Evolutionary conservation across 2,797 vertebrate genomes (phyloP).

Genomic region (Sebastes steindachneri): DNA sequence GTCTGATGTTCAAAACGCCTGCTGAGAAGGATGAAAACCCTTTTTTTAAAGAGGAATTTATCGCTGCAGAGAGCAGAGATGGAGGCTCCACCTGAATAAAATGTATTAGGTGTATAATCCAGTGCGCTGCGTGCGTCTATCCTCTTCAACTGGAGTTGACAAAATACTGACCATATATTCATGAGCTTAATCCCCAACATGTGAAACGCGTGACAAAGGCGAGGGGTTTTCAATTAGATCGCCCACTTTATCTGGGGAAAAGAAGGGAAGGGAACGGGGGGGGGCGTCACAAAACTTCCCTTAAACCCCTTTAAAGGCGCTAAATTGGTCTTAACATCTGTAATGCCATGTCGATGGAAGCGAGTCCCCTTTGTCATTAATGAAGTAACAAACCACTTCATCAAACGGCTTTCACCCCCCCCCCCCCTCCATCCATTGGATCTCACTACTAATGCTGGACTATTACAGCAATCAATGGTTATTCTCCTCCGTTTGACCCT

Average conservation of each 20-base stretch:
- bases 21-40: slow-evolving; percentile 18
- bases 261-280: background rate
- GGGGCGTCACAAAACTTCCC: slow-evolving; percentile 80
- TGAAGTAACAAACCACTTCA: slow-evolving; percentile 90
- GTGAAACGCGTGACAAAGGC: slow-evolving; percentile 79
- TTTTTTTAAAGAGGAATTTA: background rate
- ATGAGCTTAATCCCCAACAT: slow-evolving; percentile 81
- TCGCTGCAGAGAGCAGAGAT: slow-evolving; percentile 8
- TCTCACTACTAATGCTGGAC: slow-evolving; percentile 80
- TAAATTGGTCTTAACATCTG: slow-evolving; percentile 87
- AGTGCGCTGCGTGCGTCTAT: slow-evolving; percentile 70
- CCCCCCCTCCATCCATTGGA: slow-evolving; percentile 56
- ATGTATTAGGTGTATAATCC: slow-evolving; percentile 63
- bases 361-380: slow-evolving; percentile 85
- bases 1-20: background rate
- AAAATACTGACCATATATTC: slow-evolving; percentile 84
- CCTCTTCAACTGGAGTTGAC: slow-evolving; percentile 75
- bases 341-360: slow-evolving; percentile 79
- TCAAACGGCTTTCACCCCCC: slow-evolving; percentile 81
- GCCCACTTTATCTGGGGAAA: slow-evolving; percentile 68
- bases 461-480: slow-evolving; percentile 89
- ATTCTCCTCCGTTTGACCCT: slow-evolving; percentile 87
- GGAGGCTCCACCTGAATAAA: slow-evolving; percentile 46
- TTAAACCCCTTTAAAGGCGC: slow-evolving; percentile 77
- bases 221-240: slow-evolving; percentile 82